Base-by-base conservation (phyloP, 1,140 invertebrate species). In the Ctenoplectra terminalis region DNA sequence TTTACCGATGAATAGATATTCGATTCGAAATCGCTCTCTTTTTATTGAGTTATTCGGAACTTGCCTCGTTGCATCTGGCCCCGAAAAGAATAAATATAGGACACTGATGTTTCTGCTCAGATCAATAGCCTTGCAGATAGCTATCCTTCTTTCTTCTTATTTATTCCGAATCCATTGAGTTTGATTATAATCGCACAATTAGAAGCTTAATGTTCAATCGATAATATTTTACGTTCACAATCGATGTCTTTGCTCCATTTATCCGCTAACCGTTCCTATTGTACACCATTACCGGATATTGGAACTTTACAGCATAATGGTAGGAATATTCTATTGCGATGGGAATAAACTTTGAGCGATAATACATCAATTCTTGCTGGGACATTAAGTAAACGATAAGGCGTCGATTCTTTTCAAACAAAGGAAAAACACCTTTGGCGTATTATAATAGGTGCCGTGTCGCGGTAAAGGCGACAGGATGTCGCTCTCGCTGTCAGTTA, bases 1-100 rank as follows among this genome's bases (percentile, higher is more conserved):
- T 80, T 80, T 80, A 31, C 58, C 37, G 48, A 73, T 80, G 31
- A 29, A 72, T 73, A 54, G 69, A 48, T 73, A 50, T 50, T 52
- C 43, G 5, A 48, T 63, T 73, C 46, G 46, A 72, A 73, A 50
- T 37, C 43, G 29, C 9, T 46, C 46, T 48, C 37, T 52, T 64
- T 64, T 75, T 75, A 73, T 34, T 63, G 26, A 48, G 9, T 63
- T 74, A 66, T 66, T 52, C 23, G 29, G 29, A 46, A 34, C 15
- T n/a, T 7, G 7, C 11, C 20, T 56, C 64, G 17, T 15, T 31
- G 17, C 31, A 67, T 37, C 34, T 40, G 31, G 50, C 26, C 40
- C 13, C 11, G 43, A 66, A 66, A 66, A 26, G 5, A 3, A 1
- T 64, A 46, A 40, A 15, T 34, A 34, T 31, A 15, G 56, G 26